Percentiles rank a stretch among this genome's conserved stretches.
These are phyloP conservation scores for Serilophus lunatus DNA, from an alignment of 2,113 vertebrate genomes.

Conservation along the genomic window DNA sequence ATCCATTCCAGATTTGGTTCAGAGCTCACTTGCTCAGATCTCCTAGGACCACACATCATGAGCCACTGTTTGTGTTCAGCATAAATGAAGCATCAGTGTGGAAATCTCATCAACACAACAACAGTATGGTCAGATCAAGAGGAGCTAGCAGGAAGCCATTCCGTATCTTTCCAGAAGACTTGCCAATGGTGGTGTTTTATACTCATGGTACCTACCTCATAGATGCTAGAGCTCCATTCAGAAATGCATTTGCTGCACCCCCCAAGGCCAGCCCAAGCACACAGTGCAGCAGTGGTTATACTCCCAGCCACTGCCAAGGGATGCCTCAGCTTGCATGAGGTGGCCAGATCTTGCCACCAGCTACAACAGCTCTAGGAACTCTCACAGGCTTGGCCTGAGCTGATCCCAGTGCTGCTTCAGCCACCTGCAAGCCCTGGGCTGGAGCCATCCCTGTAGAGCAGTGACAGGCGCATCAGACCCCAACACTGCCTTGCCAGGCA, in stretches of 20 bases:
- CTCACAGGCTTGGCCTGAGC: not conserved
- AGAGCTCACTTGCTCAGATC: constrained; percentile 56
- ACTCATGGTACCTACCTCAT: not conserved
- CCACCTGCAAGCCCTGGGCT: not conserved
- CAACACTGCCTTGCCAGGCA: accelerated
- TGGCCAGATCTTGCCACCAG: not conserved
- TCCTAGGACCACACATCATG: constrained; percentile 55
- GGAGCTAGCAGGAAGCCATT: constrained; percentile 2
- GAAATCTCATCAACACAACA: constrained; percentile 27
- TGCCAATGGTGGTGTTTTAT: not conserved
- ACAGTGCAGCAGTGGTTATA: accelerated
- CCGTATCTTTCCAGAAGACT: not conserved
- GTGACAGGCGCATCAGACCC: accelerated
- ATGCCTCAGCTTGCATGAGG: accelerated
- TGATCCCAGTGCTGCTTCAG: not conserved
- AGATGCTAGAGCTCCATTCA: not conserved
- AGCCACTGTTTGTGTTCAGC: constrained; percentile 60
- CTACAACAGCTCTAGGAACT: not conserved
- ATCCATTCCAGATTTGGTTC: constrained; percentile 55
- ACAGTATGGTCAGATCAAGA: constrained; percentile 42
- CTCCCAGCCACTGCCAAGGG: accelerated
- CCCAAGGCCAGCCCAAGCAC: not conserved
- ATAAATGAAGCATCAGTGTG: not conserved
- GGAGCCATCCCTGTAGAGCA: not conserved
- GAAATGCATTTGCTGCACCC: not conserved